phyloP scores from a whole-genome alignment of 2,113 vertebrate genomes.

The Pontoporia blainvillei region DNA sequence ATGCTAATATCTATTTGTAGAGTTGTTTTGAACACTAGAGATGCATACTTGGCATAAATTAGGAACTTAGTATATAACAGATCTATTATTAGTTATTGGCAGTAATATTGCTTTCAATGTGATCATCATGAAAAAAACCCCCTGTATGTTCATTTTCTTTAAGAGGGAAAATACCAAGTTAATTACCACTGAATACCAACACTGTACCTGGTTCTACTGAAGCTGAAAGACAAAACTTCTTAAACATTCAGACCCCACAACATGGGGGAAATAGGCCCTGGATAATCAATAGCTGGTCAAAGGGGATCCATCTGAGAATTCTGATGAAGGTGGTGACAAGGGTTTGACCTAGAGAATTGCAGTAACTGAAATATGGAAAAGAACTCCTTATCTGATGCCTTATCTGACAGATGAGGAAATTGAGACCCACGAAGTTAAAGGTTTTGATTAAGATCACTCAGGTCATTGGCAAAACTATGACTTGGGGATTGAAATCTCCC shows the following conservation, averaged over 20 bases:
- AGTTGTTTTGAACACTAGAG: neutral
- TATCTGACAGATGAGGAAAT: neutral
- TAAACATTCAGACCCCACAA: neutral
- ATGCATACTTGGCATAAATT: constrained; percentile 16
- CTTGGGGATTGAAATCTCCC: neutral
- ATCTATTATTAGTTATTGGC: constrained; percentile 29
- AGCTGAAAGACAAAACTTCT: neutral
- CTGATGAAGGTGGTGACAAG: neutral
- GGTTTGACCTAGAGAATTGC: neutral
- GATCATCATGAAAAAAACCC: neutral
- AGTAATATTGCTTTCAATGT: constrained; percentile 3
- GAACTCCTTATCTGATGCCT: neutral
- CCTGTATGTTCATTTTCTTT: neutral
- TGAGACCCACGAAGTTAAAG: neutral
- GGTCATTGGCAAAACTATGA: neutral
- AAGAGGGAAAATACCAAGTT: neutral
- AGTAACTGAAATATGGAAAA: constrained; percentile 38
- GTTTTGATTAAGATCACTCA: neutral
- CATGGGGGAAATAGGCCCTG: neutral
- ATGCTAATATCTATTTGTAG: neutral
- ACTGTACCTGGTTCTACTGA: neutral
- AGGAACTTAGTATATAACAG: neutral
- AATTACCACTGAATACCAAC: neutral
- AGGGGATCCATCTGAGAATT: neutral
- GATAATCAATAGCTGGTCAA: neutral